A percentile compares a stretch with the other conserved stretches of the same genome.
Conservation (phyloP, 2,113 vertebrate genomes). For the Podarcis raffonei region DNA sequence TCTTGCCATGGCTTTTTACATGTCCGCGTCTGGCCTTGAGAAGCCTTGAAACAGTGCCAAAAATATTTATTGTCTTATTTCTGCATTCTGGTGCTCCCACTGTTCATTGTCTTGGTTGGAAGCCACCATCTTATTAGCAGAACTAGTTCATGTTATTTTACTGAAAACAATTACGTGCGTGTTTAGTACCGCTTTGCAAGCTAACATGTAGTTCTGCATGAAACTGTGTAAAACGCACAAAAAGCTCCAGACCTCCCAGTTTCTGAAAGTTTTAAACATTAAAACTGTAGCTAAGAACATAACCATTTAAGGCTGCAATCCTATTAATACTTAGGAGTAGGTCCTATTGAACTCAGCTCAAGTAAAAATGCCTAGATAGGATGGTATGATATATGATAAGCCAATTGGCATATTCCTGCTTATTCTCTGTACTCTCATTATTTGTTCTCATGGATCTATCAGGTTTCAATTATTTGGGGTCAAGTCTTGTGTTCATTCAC, state of each 20-base stretch:
- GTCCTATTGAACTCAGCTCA: not conserved
- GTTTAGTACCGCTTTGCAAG: constrained; percentile 62
- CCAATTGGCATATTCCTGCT: not conserved
- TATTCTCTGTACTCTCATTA: not conserved
- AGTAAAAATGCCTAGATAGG: constrained; percentile 45
- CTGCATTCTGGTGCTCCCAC: constrained; percentile 66
- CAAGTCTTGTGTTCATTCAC: constrained; percentile 51
- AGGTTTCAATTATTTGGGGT: constrained; percentile 28
- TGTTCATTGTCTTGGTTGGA: constrained; percentile 70
- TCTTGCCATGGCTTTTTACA: constrained; percentile 79
- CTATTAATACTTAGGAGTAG: not conserved
- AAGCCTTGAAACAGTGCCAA: constrained; percentile 82
- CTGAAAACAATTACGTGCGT: constrained; percentile 64
- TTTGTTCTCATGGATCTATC: not conserved
- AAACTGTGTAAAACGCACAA: constrained; percentile 54
- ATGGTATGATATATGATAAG: not conserved
- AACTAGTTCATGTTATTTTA: constrained; percentile 62
- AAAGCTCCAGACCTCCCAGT: constrained; percentile 36
- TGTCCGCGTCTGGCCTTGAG: constrained; percentile 80
- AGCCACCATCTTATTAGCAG: constrained; percentile 73
- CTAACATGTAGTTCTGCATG: constrained; percentile 57
- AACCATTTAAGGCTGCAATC: not conserved
- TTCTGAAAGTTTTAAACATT: constrained; percentile 52
- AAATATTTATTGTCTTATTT: constrained; percentile 80
- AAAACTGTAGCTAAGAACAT: constrained; percentile 53